phyloP scores from a whole-genome alignment of 2,113 vertebrate genomes.

The Capricornis sumatraensis region DNA sequence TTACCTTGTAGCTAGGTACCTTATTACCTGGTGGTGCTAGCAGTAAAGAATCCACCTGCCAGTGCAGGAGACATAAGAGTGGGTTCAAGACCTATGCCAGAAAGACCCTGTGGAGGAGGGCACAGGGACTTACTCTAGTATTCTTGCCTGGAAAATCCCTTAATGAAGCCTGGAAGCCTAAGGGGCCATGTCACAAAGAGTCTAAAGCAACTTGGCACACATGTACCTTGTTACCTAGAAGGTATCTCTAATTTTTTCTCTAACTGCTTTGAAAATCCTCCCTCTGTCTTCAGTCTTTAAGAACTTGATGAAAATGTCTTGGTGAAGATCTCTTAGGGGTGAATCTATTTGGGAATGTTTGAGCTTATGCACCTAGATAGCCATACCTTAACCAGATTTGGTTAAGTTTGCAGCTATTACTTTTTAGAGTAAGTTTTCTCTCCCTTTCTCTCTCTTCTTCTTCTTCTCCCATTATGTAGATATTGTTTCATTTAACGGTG shows the following conservation, averaged over 20 bases:
- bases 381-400: background rate
- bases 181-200: rapidly evolving
- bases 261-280: background rate
- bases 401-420: background rate
- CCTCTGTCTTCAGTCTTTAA: background rate
- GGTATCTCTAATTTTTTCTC: background rate
- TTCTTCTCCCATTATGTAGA: background rate
- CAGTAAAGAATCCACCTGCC: background rate
- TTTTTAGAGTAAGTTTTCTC: background rate
- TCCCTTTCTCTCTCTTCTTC: background rate
- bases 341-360: background rate
- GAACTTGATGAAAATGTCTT: background rate
- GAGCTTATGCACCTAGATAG: background rate
- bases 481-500: background rate
- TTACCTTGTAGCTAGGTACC: background rate
- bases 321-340: background rate
- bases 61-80: background rate
- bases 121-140: background rate
- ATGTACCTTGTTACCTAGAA: background rate
- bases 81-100: background rate
- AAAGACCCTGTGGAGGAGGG: background rate
- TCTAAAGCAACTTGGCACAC: background rate
- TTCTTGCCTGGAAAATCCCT: background rate
- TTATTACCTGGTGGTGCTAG: background rate
- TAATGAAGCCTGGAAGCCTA: background rate